Base-by-base conservation (phyloP, 2,888 invertebrate species). In the Chrysina gloriosa region DNA sequence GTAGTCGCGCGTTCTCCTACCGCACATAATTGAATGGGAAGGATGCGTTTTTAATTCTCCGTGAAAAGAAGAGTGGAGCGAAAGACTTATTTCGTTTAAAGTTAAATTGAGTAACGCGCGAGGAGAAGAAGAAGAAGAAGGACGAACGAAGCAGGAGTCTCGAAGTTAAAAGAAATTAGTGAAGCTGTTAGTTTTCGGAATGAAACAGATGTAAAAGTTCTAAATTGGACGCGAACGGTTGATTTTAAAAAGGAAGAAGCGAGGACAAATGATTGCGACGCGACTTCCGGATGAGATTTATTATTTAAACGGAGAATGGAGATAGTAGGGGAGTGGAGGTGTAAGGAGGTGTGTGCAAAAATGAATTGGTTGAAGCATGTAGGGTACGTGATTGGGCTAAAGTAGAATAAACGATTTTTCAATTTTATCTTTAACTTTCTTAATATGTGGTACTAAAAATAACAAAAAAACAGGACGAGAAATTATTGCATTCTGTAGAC, bases 181-280 rank as follows among this genome's bases (percentile, higher is more conserved):
- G 52, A 52, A 52, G 29, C 31, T 52, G 52, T 52, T 52, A 52
- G 52, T 52, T 52, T 52, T 52, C 31, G 14, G 21, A 45, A 45
- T 45, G 23, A 16, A 52, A 31, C 29, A 29, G 31, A 16, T 52
- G 52, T 31, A 16, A 52, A 52, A 52, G 16, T 52, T 52, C 14
- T 52, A 52, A 52, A 52, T 52, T 29, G 29, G 19, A 29, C 9
- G 3, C 9, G 19, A 11, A 16, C 31, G 14, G 7, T 16, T 21
- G 36, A 48, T 4, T 5, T 14, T 50, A 19, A 27, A 48, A 23
- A 14, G 27, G 16, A 27, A 27, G n/a, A n/a, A n/a, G n/a, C n/a
- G n/a, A n/a, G n/a, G n/a, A n/a, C n/a, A n/a, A n/a, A n/a, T n/a
- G n/a, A n/a, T n/a, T n/a, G n/a, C n/a, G n/a, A n/a, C n/a, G n/a